A percentile compares a stretch with the other conserved stretches of the same genome.
Conservation (phyloP, 2,113 vertebrate species). For the Helogale parvula region DNA sequence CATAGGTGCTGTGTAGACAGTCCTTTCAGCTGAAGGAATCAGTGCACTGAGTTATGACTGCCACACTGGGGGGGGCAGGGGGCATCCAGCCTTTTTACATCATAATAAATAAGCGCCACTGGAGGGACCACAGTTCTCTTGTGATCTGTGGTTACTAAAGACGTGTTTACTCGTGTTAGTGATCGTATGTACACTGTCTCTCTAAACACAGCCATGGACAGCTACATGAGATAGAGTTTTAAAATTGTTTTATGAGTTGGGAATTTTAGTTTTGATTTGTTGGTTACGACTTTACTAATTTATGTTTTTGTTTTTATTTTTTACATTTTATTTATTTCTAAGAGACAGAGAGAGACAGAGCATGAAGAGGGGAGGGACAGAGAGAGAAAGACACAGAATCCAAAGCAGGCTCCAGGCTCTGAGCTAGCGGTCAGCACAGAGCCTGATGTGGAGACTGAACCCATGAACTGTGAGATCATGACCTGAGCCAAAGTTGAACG, state of each 20-base stretch:
- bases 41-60: not conserved
- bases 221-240: not conserved
- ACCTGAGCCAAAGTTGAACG: too few species aligned
- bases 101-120: not conserved
- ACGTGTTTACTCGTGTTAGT: not conserved
- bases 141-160: not conserved
- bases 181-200: not conserved
- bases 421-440: too few species aligned
- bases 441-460: too few species aligned
- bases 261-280: conserved; percentile 16
- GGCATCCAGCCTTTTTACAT: not conserved
- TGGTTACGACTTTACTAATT: not conserved
- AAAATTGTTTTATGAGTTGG: conserved; percentile 18
- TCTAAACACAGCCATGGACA: not conserved
- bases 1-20: too few species aligned
- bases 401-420: too few species aligned
- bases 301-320: not conserved
- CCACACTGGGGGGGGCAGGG: not conserved
- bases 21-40: not conserved
- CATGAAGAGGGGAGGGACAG: too few species aligned
- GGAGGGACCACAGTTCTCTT: not conserved
- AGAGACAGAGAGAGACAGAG: too few species aligned
- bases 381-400: too few species aligned
- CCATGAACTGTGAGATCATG: too few species aligned
- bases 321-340: too few species aligned